Base-by-base conservation (phyloP, 1,140 invertebrate species). In the Papilio glaucus region DNA sequence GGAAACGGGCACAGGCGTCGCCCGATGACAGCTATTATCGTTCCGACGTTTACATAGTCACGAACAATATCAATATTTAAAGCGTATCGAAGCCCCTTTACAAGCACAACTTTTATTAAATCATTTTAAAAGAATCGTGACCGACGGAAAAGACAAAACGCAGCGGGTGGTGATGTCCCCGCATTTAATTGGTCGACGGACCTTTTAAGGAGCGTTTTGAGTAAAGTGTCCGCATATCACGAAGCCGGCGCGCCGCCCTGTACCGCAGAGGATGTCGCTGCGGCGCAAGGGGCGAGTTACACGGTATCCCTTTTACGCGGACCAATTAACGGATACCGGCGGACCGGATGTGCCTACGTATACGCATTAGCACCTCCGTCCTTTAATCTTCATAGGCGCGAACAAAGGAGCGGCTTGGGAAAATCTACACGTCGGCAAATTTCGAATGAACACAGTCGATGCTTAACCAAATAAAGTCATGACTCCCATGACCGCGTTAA, bases 261-360 rank as follows among this genome's bases (percentile, higher is more conserved):
- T 84, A 81, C 77, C 81, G 72, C 80, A 80, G 81, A 90, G 88
- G 87, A 89, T 87, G 83, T 84, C 71, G 77, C 71, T 77, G 60
- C 76, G 74, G 74, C 73, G 82, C 74, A 76, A 78, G 84, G 84
- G 81, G 78, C 74, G 77, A 65, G 81, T 75, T 86, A 91, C 90
- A 92, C 86, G 90, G 89, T 89, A 92, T 92, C 88, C 89, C 90
- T 92, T 91, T 92, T 92, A 92, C 87, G 87, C 80, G 80, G 85
- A 88, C 88, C 90, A 92, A 92, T 92, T 92, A 92, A 92, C 89
- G 86, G 85, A 87, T 88, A 83, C 84, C 78, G 76, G 80, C 81
- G 82, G 88, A 88, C 88, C 90, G 90, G 90, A 92, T 90, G 88
- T 86, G 82, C 82, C 80, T 87, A 86, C 84, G 87, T 81, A 85